Conservation (phyloP, 2,113 vertebrate species). For the Sus scrofa region T2T-Sscrofa CM000818.6:103842501-103843000, state of each 20-base stretch:
- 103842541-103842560: background rate
- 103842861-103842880: background rate
- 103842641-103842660: slow-evolving; percentile 10
- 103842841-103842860: slow-evolving; percentile 45
- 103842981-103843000: background rate
- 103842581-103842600: slow-evolving; percentile 51
- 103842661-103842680: background rate
- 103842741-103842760: slow-evolving; percentile 8
- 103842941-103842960: slow-evolving; percentile 20
- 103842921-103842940: background rate
- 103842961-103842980: background rate
- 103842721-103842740: background rate
- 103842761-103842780: background rate
- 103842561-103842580: slow-evolving; percentile 31
- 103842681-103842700: background rate
- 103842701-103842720: slow-evolving; percentile 28
- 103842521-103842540: background rate
- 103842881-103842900: slow-evolving; percentile 23
- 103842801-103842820: background rate
- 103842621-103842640: slow-evolving; percentile 12
- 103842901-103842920: slow-evolving; percentile 49
- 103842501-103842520: background rate
- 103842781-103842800: background rate
- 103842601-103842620: background rate
- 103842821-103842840: background rate